Conservation (phyloP, 2,797 vertebrate genomes). For the Ceryle rudis region DNA sequence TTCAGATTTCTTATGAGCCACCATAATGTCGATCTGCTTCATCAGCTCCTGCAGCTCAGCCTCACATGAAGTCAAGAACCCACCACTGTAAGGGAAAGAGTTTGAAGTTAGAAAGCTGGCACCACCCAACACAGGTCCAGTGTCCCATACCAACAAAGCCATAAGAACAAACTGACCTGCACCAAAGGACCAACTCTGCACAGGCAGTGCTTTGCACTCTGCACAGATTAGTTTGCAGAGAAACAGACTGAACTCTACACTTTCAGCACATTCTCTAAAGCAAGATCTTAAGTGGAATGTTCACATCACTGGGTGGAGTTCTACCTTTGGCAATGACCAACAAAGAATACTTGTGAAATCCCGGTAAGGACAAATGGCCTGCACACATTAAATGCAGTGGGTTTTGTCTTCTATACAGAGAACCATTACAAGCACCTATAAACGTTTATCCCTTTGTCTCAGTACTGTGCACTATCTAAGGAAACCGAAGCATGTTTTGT, state of each 20-base stretch:
- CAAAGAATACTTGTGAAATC: not conserved
- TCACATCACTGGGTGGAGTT: not conserved
- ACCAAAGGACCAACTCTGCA: too few relatives aligned
- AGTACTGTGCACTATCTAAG: not conserved
- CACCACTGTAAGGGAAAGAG: slow-evolving; percentile 31
- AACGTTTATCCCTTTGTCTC: not conserved
- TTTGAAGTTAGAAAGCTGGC: not conserved
- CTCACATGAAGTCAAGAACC: slow-evolving; percentile 81
- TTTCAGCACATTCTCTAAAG: not conserved
- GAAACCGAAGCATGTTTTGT: not conserved
- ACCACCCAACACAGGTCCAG: not conserved
- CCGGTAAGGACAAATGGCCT: not conserved
- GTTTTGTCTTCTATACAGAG: not conserved
- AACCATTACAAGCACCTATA: not conserved
- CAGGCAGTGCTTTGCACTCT: rapidly evolving
- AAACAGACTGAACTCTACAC: rapidly evolving
- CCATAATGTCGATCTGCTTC: slow-evolving; percentile 86
- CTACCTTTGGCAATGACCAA: not conserved
- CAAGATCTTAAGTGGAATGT: not conserved
- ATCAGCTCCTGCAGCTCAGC: slow-evolving; percentile 84
- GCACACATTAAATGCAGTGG: not conserved
- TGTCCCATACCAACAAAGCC: not conserved
- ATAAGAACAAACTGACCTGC: not conserved
- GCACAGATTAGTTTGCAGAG: not conserved
- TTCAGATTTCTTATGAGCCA: slow-evolving; percentile 82